Base-by-base conservation (phyloP, 2,113 vertebrate species). In the Lepisosteus osseus region DNA sequence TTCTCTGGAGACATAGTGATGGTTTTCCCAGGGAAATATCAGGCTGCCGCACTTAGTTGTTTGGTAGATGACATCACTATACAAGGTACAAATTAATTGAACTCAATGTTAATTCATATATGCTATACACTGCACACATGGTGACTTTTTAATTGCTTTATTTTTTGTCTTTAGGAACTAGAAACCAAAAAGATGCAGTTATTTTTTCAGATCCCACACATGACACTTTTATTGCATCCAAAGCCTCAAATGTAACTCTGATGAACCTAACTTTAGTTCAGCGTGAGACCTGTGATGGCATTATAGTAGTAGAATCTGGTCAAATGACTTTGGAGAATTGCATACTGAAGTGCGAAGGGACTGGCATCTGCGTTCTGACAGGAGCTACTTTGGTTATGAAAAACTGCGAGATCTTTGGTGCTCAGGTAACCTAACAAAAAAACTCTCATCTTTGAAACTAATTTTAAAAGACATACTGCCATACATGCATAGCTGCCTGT, bases 281-380 rank as follows among this genome's bases (percentile, higher is more conserved):
- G 79, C 82, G 81, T 72, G 83, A 86, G 64, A 84, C 84, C 2
- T 78, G 80, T 0, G 47, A 77, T n/a, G 85, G 80, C 12, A 85
- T 85, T 0, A 1, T 82, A 71, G 87, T 90, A n/a, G 88, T 88
- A 3, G 85, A 87, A 73, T 79, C 81, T 54, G 85, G 85, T 42
- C 84, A 88, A 70, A 76, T 85, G 86, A 81, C 79, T 70, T 68
- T 87, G 70, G 84, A 87, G 62, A 85, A 90, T 69, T 88, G 88
- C 63, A 3, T 85, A 6, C 62, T 84, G 61, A 86, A 85, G 63
- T 85, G 85, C 71, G 84, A 88, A 80, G 88, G 85, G 76, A 90
- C 82, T 62, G 88, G 88, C 17, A 6, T 83, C 59, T 84, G 81
- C 70, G 87, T 80, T 3, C 82, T 87, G n/a, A 80, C 87, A 0